Conservation (phyloP, 2,113 vertebrate genomes). For the Macrotis lagotis region DNA sequence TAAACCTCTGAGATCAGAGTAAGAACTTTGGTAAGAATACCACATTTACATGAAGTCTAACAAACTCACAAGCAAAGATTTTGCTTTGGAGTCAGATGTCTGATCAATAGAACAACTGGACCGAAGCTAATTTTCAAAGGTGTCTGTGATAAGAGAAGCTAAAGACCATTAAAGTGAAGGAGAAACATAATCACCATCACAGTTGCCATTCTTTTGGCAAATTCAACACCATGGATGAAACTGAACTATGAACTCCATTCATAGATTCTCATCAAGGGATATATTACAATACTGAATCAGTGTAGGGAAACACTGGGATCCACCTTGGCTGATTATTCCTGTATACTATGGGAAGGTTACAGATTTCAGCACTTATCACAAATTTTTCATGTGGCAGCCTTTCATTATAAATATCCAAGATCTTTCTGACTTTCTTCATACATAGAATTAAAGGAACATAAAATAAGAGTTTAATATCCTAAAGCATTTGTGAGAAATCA, state of each 20-base stretch:
- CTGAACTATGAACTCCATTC: background rate
- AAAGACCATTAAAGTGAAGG: slow-evolving; percentile 72
- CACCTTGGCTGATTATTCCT: background rate
- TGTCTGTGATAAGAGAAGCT: slow-evolving; percentile 57
- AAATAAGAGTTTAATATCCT: background rate
- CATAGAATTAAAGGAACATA: background rate
- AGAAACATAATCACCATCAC: slow-evolving; percentile 64
- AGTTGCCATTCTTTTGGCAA: slow-evolving; percentile 54
- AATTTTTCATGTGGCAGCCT: background rate
- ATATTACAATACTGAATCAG: background rate
- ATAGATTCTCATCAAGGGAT: background rate
- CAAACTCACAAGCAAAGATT: slow-evolving; percentile 70
- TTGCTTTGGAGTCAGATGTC: slow-evolving; percentile 68
- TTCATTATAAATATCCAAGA: background rate
- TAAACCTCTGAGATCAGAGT: slow-evolving; percentile 45
- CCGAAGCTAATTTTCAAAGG: slow-evolving; percentile 61
- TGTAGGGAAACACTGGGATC: background rate
- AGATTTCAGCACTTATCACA: background rate
- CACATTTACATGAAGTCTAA: slow-evolving; percentile 64
- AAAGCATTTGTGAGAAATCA: slow-evolving; percentile 37
- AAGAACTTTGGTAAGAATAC: slow-evolving; percentile 35
- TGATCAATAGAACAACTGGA: slow-evolving; percentile 73
- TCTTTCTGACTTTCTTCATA: background rate
- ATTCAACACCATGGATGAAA: slow-evolving; percentile 27
- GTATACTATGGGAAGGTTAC: background rate